Evolutionary conservation across 2,113 vertebrate genomes (phyloP).

Genomic region (Indicator maculatus): DNA sequence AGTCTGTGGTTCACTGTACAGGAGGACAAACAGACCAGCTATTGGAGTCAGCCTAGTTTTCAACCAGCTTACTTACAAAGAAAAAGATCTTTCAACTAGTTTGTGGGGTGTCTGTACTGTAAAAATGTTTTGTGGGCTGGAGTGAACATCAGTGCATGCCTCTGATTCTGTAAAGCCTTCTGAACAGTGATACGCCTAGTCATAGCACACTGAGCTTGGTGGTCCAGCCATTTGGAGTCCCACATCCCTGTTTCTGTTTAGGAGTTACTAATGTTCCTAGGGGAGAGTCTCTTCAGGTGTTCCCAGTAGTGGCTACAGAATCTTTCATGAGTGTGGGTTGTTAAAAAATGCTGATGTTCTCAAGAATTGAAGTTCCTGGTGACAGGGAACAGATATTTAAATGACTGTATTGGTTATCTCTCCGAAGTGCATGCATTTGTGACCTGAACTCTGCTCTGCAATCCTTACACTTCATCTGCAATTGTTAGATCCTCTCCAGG

Average conservation of each 20-base stretch:
- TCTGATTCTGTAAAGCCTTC: background rate
- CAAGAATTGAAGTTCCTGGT: background rate
- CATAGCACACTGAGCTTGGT: background rate
- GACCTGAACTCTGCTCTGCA: background rate
- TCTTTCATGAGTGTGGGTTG: background rate
- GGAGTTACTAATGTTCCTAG: background rate
- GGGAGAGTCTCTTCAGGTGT: background rate
- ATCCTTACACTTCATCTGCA: background rate
- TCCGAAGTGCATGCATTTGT: background rate
- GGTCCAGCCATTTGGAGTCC: background rate
- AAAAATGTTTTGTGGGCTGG: background rate
- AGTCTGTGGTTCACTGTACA: background rate
- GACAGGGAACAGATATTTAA: background rate
- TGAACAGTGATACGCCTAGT: background rate
- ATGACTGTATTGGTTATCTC: background rate
- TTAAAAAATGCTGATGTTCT: background rate
- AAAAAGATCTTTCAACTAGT: background rate
- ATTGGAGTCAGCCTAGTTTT: background rate
- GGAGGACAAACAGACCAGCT: background rate
- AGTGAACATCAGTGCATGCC: background rate
- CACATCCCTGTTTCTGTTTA: accelerated
- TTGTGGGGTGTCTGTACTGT: background rate
- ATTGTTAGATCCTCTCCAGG: background rate
- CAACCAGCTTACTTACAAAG: background rate
- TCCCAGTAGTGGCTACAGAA: background rate